Evolutionary conservation across 1,140 invertebrate genomes (phyloP).

Genomic region (Aphelinus certus): DNA sequence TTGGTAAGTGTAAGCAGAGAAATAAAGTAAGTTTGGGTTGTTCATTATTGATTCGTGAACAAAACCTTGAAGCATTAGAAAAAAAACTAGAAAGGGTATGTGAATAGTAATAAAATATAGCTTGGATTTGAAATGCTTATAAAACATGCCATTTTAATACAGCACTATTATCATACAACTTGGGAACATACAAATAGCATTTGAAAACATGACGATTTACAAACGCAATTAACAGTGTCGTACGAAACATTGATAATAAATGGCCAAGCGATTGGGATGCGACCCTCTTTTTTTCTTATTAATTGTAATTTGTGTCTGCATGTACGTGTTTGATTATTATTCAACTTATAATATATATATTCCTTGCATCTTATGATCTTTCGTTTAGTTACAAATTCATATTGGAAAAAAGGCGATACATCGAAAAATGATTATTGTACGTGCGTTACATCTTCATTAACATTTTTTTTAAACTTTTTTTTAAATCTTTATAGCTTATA

Average conservation of each 20-base stretch:
- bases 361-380: constrained; percentile 13
- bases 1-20: too few relatives aligned
- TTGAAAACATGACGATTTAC: constrained; percentile 55
- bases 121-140: constrained; percentile 54
- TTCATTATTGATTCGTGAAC: too few relatives aligned
- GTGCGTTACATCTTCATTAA: constrained; percentile 5
- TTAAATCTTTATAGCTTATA: constrained; percentile 1
- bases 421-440: constrained; percentile 30
- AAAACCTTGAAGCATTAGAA: too few relatives aligned
- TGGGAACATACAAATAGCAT: constrained; percentile 56
- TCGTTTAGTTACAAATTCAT: constrained; percentile 4
- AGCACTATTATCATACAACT: constrained; percentile 61
- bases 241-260: constrained; percentile 43
- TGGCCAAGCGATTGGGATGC: constrained; percentile 27
- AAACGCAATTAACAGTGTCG: constrained; percentile 51
- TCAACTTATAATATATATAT: constrained; percentile 7
- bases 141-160: constrained; percentile 62
- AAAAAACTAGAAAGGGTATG: neutral
- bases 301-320: constrained; percentile 33
- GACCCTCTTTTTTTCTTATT: constrained; percentile 29
- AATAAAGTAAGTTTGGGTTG: too few relatives aligned
- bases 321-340: constrained; percentile 36
- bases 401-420: constrained; percentile 12
- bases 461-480: neutral
- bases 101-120: neutral